A percentile compares a stretch with the other conserved stretches of the same genome.
phyloP scores from a whole-genome alignment of 2,113 vertebrate genomes.

The Steatornis caripensis region DNA sequence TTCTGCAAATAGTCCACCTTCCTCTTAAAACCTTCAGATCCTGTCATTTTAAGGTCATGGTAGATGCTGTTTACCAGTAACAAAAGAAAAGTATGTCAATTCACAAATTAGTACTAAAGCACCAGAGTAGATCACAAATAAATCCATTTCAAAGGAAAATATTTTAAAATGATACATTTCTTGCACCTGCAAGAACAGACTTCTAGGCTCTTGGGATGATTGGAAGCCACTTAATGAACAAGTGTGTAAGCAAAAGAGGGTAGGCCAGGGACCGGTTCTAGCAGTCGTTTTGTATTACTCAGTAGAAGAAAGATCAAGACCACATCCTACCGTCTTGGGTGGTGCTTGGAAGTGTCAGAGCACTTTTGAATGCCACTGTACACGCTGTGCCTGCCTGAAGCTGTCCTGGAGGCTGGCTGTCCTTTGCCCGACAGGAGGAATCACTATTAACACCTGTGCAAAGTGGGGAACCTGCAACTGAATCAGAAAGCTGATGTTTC shows the following conservation, averaged over 20 bases:
- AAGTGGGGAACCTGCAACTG: neutral
- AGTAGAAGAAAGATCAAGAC: constrained; percentile 41
- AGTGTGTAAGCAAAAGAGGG: neutral
- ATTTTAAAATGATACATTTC: neutral
- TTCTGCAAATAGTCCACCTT: neutral
- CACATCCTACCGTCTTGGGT: neutral
- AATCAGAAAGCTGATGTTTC: neutral
- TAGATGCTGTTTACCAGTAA: neutral
- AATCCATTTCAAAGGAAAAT: constrained; percentile 7
- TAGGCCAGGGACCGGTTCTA: neutral
- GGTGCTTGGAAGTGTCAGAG: constrained; percentile 7
- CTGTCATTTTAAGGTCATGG: neutral
- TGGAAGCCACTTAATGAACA: constrained; percentile 8
- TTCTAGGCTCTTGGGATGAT: neutral
- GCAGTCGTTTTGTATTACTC: constrained; percentile 34
- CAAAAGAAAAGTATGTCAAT: neutral
- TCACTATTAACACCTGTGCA: neutral
- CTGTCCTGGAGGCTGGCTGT: neutral
- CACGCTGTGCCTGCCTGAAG: neutral
- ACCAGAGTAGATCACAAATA: neutral
- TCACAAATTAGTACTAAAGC: neutral
- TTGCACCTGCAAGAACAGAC: neutral
- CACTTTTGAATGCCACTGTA: neutral
- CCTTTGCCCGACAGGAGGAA: neutral
- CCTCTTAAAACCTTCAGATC: neutral